phyloP scores from a whole-genome alignment of 1,140 invertebrate genomes.

The Caerostris extrusa region DNA sequence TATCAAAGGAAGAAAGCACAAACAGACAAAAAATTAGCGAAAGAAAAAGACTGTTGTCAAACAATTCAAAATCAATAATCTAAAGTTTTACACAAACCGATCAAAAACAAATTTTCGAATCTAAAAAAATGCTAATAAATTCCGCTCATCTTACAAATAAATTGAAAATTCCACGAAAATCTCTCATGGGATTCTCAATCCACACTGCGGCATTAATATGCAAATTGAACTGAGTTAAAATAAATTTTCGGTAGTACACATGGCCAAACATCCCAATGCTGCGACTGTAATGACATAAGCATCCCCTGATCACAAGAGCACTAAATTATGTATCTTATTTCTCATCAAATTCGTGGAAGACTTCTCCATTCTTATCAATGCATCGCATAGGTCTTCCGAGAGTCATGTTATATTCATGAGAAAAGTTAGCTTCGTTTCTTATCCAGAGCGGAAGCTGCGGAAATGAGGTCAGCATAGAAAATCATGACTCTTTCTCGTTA shows the following conservation, averaged over 20 bases:
- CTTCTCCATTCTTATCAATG: neutral
- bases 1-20: no score
- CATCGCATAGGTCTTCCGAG: neutral
- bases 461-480: neutral
- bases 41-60: no score
- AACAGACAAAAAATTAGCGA: no score
- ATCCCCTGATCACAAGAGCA: neutral
- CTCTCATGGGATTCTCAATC: no score
- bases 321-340: neutral
- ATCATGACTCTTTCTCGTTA: neutral
- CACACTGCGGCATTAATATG: neutral
- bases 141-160: no score
- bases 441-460: neutral
- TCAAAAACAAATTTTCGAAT: no score
- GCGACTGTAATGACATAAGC: neutral
- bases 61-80: no score
- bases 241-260: neutral
- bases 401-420: conserved; percentile 5
- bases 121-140: no score
- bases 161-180: no score
- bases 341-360: neutral
- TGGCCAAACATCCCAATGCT: neutral
- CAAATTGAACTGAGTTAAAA: neutral
- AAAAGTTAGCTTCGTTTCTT: neutral
- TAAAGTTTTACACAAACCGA: no score